Evolutionary conservation across 2,888 invertebrate genomes (phyloP).

Genomic region (Bombylius discolor): DNA sequence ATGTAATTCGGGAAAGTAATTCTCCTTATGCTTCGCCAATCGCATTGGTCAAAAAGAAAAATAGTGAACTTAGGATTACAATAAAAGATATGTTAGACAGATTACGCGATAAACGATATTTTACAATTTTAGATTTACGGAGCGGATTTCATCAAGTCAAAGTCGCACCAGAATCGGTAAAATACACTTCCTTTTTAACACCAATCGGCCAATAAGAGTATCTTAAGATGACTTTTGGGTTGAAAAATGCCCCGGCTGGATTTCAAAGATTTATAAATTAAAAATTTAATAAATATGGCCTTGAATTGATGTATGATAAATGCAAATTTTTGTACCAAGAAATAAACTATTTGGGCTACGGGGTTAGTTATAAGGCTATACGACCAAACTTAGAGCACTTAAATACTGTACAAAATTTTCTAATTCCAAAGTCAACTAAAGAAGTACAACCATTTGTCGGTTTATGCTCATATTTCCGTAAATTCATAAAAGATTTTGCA

Average conservation of each 20-base stretch:
- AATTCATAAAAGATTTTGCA: constrained; percentile 19
- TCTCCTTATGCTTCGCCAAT: too few relatives aligned
- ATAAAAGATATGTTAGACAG: too few relatives aligned
- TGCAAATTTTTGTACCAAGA: constrained; percentile 6
- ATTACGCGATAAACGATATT: too few relatives aligned
- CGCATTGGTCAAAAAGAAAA: too few relatives aligned
- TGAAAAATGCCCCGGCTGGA: constrained; percentile 10
- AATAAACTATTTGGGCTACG: constrained; percentile 1
- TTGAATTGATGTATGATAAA: constrained; percentile 4
- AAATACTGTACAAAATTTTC: constrained; percentile 5
- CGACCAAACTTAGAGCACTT: constrained; percentile 6
- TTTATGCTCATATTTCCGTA: constrained; percentile 13
- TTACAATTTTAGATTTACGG: constrained; percentile 13
- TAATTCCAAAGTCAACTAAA: constrained; percentile 13
- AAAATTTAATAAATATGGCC: constrained; percentile 9
- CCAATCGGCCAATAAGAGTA: constrained; percentile 4
- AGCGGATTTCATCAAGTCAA: constrained; percentile 17
- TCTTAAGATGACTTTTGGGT: constrained; percentile 14
- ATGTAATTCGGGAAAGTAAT: too few relatives aligned
- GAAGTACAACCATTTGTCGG: constrained; percentile 14
- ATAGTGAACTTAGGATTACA: too few relatives aligned
- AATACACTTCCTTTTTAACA: constrained; percentile 11
- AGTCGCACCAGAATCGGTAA: constrained; percentile 11
- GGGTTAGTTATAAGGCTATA: constrained; percentile 2
- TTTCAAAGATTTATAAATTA: constrained; percentile 13